Evolutionary conservation across 2,888 invertebrate species (phyloP), one percentile per base, ranked within the genome.

Genomic region (Agriotes lineatus): DNA sequence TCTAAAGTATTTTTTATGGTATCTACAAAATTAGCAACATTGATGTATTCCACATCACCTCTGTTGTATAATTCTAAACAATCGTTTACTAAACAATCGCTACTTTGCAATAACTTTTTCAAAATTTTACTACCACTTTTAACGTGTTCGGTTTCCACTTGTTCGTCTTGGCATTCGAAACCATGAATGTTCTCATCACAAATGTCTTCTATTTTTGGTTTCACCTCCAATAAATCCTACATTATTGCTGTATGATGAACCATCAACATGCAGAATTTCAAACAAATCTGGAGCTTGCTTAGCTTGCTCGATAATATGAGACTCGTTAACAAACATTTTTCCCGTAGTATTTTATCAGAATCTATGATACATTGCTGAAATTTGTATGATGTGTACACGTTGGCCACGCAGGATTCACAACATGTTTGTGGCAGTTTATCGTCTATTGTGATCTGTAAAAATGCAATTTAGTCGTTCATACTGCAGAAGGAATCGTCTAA

Each of bases 391-490:
- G 71, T 67, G 65, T 79, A 76, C n/a, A 81, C 74, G 65, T 79
- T 78, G 60, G 75, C 75, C 9, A 78, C 72, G 58, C 81, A 81
- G 65, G 77, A 75, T 19, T 77, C 59, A 64, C 81, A 81, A 54
- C 80, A 80, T 25, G 74, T 75, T 68, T 75, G 72, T 12, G 81
- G 78, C 16, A 80, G 70, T 4, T 73, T 75, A 69, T 80, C 80
- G 54, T 76, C 73, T 67, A 76, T 74, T n/a, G 64, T 73, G 25
- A 80, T 76, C 80, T 81, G 60, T 4, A 75, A 9, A 39, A 50
- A 44, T 22, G 18, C 12, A 45, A 20, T 10, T n/a, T 50, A 30
- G 42, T 20, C 14, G 16, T 30, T 7, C 4, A 20, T n/a, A n/a
- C n/a, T n/a, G n/a, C n/a, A n/a, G n/a, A n/a, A n/a, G n/a, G n/a